phyloP scores from a whole-genome alignment of 1,140 invertebrate genomes.

The Oncopodura yosiiana region DNA sequence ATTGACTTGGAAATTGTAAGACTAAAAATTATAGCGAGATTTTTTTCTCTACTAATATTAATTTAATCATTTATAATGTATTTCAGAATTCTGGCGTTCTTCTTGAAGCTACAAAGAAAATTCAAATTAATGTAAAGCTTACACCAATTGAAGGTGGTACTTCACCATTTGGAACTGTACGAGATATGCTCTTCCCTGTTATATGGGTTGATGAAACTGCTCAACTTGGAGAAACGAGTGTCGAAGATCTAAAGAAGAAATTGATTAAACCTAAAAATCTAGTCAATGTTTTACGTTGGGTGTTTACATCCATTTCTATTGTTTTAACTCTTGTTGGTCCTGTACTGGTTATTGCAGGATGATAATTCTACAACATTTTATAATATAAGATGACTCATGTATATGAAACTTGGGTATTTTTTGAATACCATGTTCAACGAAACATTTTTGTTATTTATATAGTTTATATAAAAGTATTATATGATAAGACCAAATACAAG shows the following conservation, averaged over 20 bases:
- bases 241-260: not conserved
- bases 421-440: too few relatives aligned
- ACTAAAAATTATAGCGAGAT: not conserved
- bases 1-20: slow-evolving; percentile 67
- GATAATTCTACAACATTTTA: too few relatives aligned
- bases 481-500: too few relatives aligned
- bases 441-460: too few relatives aligned
- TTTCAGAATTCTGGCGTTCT: slow-evolving; percentile 45
- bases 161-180: slow-evolving; percentile 39
- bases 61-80: slow-evolving; percentile 2
- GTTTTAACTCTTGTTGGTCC: not conserved
- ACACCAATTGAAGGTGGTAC: slow-evolving; percentile 38
- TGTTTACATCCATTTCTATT: not conserved
- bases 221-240: not conserved
- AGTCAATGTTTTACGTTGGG: not conserved
- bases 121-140: slow-evolving; percentile 47
- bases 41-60: not conserved
- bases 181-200: slow-evolving; percentile 44
- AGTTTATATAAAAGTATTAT: too few relatives aligned
- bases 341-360: not conserved
- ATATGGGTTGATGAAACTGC: slow-evolving; percentile 44
- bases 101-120: slow-evolving; percentile 41
- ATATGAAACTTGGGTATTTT: too few relatives aligned
- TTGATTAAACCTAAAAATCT: slow-evolving; percentile 1
- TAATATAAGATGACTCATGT: too few relatives aligned